These are phyloP conservation scores for Watsonalla cultraria DNA, from an alignment of 2,888 invertebrate species.

Conservation along the genomic window DNA sequence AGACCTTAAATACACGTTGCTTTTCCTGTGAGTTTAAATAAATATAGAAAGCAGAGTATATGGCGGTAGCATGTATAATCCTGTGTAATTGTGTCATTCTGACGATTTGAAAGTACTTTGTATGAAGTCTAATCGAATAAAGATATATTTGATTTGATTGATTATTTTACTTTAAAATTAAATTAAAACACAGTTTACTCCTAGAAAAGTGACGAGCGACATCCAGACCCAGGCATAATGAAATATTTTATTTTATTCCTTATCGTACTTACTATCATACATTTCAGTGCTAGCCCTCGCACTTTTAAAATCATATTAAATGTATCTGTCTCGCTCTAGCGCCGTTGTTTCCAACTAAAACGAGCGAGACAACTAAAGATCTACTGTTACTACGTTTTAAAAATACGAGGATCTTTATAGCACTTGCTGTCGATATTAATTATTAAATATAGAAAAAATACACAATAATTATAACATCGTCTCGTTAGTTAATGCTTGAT, in stretches of 20 bases:
- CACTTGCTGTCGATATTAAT: not conserved
- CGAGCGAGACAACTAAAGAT: not conserved
- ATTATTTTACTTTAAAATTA: constrained; percentile 7
- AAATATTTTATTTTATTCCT: constrained; percentile 31
- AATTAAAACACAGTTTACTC: constrained; percentile 13
- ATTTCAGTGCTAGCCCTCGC: not conserved
- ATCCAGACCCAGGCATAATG: constrained; percentile 25
- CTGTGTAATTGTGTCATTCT: too few relatives aligned
- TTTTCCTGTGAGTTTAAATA: too few relatives aligned
- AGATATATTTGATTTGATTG: too few relatives aligned
- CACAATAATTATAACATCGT: constrained; percentile 9
- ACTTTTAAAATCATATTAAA: not conserved
- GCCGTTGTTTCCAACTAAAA: not conserved
- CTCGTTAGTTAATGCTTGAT: constrained; percentile 13
- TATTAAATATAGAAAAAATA: constrained; percentile 2
- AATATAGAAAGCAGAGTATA: too few relatives aligned
- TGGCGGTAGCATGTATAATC: too few relatives aligned
- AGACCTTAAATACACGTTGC: too few relatives aligned
- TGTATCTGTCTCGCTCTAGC: not conserved
- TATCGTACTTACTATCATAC: constrained; percentile 4
- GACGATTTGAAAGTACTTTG: too few relatives aligned
- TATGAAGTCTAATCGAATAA: too few relatives aligned
- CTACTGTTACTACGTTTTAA: not conserved
- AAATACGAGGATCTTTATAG: not conserved
- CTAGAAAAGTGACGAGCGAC: constrained; percentile 19